Evolutionary conservation across 1,140 invertebrate species (phyloP).

Genomic region (Anoplolepis gracilipes): DNA sequence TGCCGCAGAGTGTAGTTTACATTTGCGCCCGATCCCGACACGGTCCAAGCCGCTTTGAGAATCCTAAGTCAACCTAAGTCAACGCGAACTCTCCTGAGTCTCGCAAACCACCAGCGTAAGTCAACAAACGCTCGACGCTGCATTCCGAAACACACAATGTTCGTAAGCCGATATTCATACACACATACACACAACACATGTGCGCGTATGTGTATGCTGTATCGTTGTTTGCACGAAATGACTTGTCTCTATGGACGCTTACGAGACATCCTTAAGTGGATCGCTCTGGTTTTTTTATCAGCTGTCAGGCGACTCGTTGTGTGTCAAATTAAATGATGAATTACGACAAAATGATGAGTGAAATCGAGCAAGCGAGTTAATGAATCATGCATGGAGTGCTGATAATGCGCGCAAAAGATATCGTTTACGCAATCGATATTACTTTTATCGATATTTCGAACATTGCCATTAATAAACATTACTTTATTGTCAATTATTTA

Average conservation of each 20-base stretch:
- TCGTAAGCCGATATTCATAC: slow-evolving; percentile 35
- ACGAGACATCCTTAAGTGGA: slow-evolving; percentile 18
- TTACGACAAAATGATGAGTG: slow-evolving; percentile 17
- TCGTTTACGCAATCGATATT: background rate
- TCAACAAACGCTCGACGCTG: slow-evolving; percentile 11
- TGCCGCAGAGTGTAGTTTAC: slow-evolving; percentile 67
- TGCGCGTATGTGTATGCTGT: background rate
- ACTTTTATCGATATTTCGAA: background rate
- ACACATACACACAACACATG: background rate
- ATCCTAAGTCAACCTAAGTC: slow-evolving; percentile 75
- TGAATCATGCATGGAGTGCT: background rate
- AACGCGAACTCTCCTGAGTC: slow-evolving; percentile 54
- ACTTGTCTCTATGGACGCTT: background rate
- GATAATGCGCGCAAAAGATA: background rate
- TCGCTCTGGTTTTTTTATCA: slow-evolving; percentile 41
- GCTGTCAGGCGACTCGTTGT: background rate
- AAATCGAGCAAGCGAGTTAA: background rate
- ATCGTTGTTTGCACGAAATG: slow-evolving; percentile 14
- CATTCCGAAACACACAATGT: slow-evolving; percentile 32
- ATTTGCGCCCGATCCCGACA: slow-evolving; percentile 68
- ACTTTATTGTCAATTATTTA: background rate
- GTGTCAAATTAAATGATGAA: slow-evolving; percentile 21
- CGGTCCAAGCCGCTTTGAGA: slow-evolving; percentile 53
- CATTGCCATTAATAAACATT: background rate
- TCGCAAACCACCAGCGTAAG: slow-evolving; percentile 48